Percentiles rank a stretch among this genome's conserved stretches.
These are phyloP conservation scores for Chionis minor DNA, from an alignment of 2,113 vertebrate species.

Conservation along the genomic window DNA sequence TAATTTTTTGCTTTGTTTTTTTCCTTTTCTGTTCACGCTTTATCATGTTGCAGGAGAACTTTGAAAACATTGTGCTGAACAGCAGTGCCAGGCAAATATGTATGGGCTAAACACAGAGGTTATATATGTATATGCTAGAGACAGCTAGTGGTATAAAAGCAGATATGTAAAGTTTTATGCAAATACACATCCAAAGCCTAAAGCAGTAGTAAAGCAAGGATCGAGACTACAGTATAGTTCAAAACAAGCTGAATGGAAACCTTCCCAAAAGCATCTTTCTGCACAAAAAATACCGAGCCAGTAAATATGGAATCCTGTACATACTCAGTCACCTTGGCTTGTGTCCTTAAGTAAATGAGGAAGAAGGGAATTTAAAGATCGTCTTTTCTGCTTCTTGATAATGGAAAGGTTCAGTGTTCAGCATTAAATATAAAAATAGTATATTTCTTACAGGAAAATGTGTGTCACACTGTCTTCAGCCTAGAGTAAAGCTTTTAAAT, in stretches of 20 bases:
- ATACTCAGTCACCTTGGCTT: neutral
- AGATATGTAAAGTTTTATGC: neutral
- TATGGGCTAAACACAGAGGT: neutral
- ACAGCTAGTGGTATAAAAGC: neutral
- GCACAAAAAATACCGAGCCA: neutral
- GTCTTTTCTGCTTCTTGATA: neutral
- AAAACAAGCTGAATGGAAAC: neutral
- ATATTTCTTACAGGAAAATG: neutral
- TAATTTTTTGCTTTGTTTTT: constrained; percentile 12
- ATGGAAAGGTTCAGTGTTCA: neutral
- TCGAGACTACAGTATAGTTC: neutral
- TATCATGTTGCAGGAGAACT: neutral
- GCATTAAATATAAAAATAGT: neutral
- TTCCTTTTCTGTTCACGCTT: neutral
- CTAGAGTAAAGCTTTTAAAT: neutral
- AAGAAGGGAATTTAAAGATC: neutral
- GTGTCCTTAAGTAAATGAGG: neutral
- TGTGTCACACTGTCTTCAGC: neutral
- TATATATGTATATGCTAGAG: neutral
- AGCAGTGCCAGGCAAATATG: neutral
- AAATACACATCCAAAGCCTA: neutral
- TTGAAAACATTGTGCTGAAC: neutral
- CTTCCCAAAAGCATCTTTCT: neutral
- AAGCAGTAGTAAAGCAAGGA: neutral
- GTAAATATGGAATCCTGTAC: neutral